Evolutionary conservation across 2,797 vertebrate species (phyloP).

Genomic region (Gallinago stenura): DNA sequence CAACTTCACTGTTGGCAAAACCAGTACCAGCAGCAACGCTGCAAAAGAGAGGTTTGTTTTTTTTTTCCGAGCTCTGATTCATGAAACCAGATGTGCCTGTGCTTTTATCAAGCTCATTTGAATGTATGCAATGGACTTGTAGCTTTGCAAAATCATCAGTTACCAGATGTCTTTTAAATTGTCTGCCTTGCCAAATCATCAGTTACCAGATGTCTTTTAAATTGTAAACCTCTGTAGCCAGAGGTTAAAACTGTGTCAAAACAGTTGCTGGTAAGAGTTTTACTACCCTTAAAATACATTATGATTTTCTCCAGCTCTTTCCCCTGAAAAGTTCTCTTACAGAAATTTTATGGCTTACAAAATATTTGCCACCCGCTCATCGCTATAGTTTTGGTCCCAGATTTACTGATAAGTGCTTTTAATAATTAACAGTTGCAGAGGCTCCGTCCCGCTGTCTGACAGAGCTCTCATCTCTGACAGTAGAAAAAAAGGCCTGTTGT

Average conservation of each 20-base stretch:
- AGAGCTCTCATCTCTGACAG: background rate
- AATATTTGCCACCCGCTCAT: background rate
- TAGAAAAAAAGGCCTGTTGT: background rate
- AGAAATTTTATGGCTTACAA: background rate
- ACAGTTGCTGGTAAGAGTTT: background rate
- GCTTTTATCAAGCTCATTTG: slow-evolving; percentile 52
- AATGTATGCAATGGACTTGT: slow-evolving; percentile 29
- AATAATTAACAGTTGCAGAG: slow-evolving; percentile 25
- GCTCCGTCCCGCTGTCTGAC: background rate
- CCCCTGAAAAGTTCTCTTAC: background rate
- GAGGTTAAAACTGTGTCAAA: slow-evolving; percentile 44
- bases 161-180: slow-evolving; percentile 55
- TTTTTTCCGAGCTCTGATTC: background rate
- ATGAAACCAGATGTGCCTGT: slow-evolving; percentile 12
- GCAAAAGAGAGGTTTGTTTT: background rate
- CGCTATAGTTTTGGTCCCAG: background rate
- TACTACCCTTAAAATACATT: background rate
- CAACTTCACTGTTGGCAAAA: background rate
- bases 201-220: slow-evolving; percentile 54
- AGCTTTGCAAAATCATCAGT: slow-evolving; percentile 32
- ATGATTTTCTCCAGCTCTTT: background rate
- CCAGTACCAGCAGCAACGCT: background rate
- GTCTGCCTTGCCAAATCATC: background rate
- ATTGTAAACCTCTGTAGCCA: background rate
- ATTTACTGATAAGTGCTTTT: slow-evolving; percentile 32